Conservation (phyloP, 2,113 vertebrate genomes). For the Todiramphus saurophagus region DNA sequence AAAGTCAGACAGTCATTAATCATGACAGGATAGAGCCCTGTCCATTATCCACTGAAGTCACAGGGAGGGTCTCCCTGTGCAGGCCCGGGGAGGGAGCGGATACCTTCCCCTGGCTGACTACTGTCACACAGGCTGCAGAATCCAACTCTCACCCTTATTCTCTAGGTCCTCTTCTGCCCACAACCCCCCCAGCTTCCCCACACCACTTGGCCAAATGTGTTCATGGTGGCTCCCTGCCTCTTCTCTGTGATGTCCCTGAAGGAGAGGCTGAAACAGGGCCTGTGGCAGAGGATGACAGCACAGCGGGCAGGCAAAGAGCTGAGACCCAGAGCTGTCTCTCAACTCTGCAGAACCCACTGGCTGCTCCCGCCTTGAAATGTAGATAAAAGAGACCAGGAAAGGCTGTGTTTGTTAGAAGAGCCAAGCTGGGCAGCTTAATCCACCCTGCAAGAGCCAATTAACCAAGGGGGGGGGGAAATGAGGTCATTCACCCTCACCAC, state of each 20-base stretch:
- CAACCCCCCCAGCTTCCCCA: background rate
- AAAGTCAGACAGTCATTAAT: background rate
- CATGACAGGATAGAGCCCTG: background rate
- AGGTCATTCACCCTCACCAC: constrained; percentile 40
- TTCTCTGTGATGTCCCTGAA: background rate
- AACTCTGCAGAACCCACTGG: background rate
- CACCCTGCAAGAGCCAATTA: constrained; percentile 29
- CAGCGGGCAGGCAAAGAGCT: background rate
- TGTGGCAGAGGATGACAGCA: background rate
- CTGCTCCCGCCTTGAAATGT: background rate
- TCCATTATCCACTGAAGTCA: background rate
- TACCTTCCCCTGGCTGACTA: fast-evolving
- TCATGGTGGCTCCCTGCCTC: background rate
- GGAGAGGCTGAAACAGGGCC: background rate
- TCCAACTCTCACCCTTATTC: background rate
- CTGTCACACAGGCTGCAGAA: background rate
- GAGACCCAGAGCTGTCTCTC: background rate
- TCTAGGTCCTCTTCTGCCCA: background rate
- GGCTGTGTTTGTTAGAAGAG: background rate
- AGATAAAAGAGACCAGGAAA: background rate
- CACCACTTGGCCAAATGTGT: fast-evolving
- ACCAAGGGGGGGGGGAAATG: background rate
- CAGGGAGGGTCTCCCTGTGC: background rate
- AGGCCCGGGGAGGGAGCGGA: background rate
- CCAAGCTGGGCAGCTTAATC: background rate